phyloP scores from a whole-genome alignment of 1,140 invertebrate species.

The Spodoptera litura region DNA sequence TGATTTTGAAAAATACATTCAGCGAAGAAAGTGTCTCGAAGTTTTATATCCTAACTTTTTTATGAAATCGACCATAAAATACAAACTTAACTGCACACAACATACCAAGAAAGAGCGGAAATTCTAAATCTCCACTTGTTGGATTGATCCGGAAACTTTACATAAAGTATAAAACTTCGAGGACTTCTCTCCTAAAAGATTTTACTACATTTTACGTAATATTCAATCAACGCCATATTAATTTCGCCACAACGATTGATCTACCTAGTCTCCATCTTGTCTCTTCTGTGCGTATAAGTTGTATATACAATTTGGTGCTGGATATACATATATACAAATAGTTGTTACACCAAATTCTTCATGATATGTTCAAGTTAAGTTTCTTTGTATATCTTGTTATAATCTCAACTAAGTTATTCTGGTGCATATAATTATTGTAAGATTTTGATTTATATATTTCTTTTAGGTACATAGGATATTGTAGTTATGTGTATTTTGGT shows the following conservation, averaged over 20 bases:
- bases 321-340: constrained; percentile 23
- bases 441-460: not conserved
- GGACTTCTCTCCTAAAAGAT: too few species aligned
- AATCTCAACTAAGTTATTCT: constrained; percentile 34
- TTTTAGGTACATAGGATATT: constrained; percentile 7
- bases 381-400: constrained; percentile 46
- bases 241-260: constrained; percentile 59
- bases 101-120: too few species aligned
- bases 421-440: constrained; percentile 37
- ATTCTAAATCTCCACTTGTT: too few species aligned
- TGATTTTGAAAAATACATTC: too few species aligned
- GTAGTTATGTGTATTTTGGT: constrained; percentile 2
- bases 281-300: constrained; percentile 57
- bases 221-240: constrained; percentile 53
- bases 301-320: constrained; percentile 61
- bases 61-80: too few species aligned
- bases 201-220: not conserved
- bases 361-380: constrained; percentile 24
- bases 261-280: constrained; percentile 64
- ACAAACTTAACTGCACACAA: too few species aligned
- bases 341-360: constrained; percentile 24
- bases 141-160: too few species aligned
- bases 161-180: not conserved
- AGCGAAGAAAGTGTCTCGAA: too few species aligned
- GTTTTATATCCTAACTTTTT: too few species aligned